Base-by-base conservation (phyloP, 2,113 vertebrate genomes). In the Pachyramphus minor region DNA sequence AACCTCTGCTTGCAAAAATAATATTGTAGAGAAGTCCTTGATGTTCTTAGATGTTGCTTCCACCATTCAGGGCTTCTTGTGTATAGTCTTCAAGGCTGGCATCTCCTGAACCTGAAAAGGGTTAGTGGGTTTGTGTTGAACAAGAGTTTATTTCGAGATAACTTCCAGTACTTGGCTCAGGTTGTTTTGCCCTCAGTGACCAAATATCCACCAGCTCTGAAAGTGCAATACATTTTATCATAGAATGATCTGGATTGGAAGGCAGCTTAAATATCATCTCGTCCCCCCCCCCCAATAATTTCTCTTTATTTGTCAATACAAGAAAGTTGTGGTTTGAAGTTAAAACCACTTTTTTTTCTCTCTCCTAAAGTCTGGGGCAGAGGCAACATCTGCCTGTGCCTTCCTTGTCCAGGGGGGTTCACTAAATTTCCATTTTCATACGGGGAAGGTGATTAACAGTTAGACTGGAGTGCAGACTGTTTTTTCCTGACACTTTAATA, bases 401-500 rank as follows among this genome's bases (percentile, higher is more conserved):
- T 81, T 30, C 47, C 52, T 49, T 58, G 42, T 14, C 68, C 59
- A 6, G 9, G 28, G 11, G 37, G 7, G 11, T 25, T 59, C 74
- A 16, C 39, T 68, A 58, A 24, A 39, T 78, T 62, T 41, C 28
- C 25, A 2, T 55, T 42, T 53, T 71, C 23, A 2, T 8, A 13
- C 24, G 63, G 31, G 33, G 35, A 60, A 52, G 30, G 69, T 49
- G 56, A 75, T 74, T 37, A 82, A 64, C 30, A 45, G 63, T 72
- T 49, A 71, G 44, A 25, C 64, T 84, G 58, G 81, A 68, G 56
- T 73, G 33, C 78, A 81, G 18, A 59, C 71, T 68, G 28, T 0
- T 81, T 89, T 96, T 84, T 76, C 92, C 90, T 95, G 87, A 72
- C 78, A 33, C 78, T 75, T 81, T 62, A 81, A 20, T 68, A 81